Base-by-base conservation (phyloP, 2,888 invertebrate genomes). In the Caenorhabditis angaria region DNA sequence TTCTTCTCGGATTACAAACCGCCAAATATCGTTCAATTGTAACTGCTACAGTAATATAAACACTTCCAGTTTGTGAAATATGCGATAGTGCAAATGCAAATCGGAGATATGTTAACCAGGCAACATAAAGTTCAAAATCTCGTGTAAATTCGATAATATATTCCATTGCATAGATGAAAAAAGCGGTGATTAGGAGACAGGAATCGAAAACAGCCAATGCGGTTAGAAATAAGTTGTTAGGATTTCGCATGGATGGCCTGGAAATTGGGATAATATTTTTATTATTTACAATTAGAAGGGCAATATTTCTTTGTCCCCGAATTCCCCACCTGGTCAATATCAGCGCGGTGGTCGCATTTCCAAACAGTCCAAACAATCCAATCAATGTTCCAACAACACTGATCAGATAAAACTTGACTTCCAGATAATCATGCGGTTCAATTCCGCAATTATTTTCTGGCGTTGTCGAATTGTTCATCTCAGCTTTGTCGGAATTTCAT, bases 181-280 rank as follows among this genome's bases (percentile, higher is more conserved):
- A 91, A 68, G 94, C 93, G 56, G 94, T 94, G 64, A 88, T 84
- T 83, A 96, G 93, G 82, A 97, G 91, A 77, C 93, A 91, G 14
- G 94, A 94, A 90, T 97, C 97, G 89, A 94, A 95, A 83, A 94
- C 91, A 27, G 97, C 96, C 82, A 97, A 91, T 5, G 95, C 95
- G 78, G 94, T 93, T 71, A 97, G 91, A 87, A 96, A 91, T 89
- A 94, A 94, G 89, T 96, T 96, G 87, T 96, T 94, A 87, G 95
- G 95, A 69, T 94, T 94, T 85, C 94, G 92, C 96, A 97, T 96
- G 89, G 95, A 93, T 27, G 95, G 94, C 64, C 94, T 91, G 68
- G 32, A 80, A 64, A 35, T 22, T 20, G 53, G 8, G 8, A n/a
- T 6, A 14, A 24, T 53, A 24, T 24, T 3, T 25, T 5, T 10